Base-by-base conservation (phyloP, 2,888 invertebrate genomes). In the Lithodes maja region DNA sequence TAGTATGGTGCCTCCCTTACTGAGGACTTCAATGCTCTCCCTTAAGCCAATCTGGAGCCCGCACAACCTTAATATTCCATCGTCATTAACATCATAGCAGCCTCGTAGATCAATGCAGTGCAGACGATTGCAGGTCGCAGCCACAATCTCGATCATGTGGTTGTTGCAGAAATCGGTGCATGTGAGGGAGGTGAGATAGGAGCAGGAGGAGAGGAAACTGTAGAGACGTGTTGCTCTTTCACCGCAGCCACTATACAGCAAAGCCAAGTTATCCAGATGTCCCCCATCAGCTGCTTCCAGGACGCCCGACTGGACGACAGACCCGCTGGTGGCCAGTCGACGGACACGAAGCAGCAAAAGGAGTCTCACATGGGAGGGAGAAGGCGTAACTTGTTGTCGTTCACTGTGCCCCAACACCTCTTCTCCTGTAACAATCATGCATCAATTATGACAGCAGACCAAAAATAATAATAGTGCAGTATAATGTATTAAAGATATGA, bases 81-180 rank as follows among this genome's bases (percentile, higher is more conserved):
- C 91, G 69, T 91, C 90, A 49, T 88, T 91, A n/a, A 91, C 91
- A 75, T 91, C 90, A 53, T 89, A 89, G 50, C 91, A 90, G 74
- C 85, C 91, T 3, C 88, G 84, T 2, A 91, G 87, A 68, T 90
- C 90, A 53, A 91, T 80, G 80, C 87, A 87, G 83, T 90, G 83
- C 3, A 91, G 87, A 54, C 54, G 86, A 12, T 81, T 55, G 69
- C 91, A 91, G 33, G 91, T 90, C 3, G 50, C 78, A 5, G 91
- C 90, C 55, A 91, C 89, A 69, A 91, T 85, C 53, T 89, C 85
- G 9, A 91, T 71, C 91, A 91, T 91, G 52, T 83, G 78, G 68
- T 91, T 87, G 86, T 90, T 89, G 71, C 91, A 91, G 75, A 91
- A 91, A 69, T 91, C 91, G n/a, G 90, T 89, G 81, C 91, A 91